Percentiles rank a stretch among this genome's conserved stretches.
These are phyloP conservation scores for Brachionus angularis DNA, from an alignment of 1,140 invertebrate species.

Conservation along the genomic window DNA sequence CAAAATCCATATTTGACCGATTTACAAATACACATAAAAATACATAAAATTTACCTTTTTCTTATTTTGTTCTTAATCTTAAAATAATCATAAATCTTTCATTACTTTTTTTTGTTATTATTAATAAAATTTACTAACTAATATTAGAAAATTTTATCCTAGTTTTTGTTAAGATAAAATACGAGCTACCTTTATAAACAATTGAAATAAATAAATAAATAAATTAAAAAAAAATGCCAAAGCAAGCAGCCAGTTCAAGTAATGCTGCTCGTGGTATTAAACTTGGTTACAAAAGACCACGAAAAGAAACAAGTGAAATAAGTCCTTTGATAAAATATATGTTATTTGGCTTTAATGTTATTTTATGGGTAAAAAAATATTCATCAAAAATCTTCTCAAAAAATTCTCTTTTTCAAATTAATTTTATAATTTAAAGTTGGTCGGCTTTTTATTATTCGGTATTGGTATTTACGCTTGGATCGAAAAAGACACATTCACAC, in stretches of 20 bases:
- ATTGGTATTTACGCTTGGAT: slow-evolving; percentile 93
- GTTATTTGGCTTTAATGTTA: slow-evolving; percentile 34
- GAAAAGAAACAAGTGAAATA: slow-evolving; percentile 32
- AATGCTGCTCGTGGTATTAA: slow-evolving; percentile 27
- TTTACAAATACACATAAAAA: too few species aligned
- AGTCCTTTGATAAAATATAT: slow-evolving; percentile 44
- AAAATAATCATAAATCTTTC: too few species aligned
- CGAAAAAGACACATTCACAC: slow-evolving; percentile 88
- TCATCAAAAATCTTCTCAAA: neutral
- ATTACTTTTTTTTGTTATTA: too few species aligned
- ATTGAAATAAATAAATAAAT: too few species aligned
- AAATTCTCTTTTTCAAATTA: neutral
- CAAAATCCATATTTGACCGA: too few species aligned
- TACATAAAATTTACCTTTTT: too few species aligned
- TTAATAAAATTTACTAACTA: too few species aligned
- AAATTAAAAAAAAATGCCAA: neutral
- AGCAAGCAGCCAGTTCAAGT: slow-evolving; percentile 31
- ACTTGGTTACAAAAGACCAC: neutral
- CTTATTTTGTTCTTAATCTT: too few species aligned
- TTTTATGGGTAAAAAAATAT: slow-evolving; percentile 33
- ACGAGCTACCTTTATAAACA: too few species aligned
- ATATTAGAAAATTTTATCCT: too few species aligned
- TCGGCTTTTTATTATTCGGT: slow-evolving; percentile 76
- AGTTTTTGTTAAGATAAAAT: too few species aligned
- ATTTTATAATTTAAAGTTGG: slow-evolving; percentile 60